Evolutionary conservation across 2,113 vertebrate genomes (phyloP).

Genomic region (Podarcis muralis): DNA sequence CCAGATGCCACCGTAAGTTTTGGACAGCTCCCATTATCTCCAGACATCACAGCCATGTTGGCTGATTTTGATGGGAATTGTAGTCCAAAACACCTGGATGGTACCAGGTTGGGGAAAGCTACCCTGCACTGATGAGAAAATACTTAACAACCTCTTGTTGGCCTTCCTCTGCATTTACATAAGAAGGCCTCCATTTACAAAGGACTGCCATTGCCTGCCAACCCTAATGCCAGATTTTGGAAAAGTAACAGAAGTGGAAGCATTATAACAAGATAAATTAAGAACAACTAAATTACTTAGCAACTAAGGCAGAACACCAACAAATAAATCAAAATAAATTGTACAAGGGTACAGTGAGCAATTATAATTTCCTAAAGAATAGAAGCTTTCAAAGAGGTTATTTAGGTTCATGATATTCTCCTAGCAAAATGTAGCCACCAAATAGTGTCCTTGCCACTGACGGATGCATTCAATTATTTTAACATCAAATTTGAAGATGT

Average conservation of each 20-base stretch:
- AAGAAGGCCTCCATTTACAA: not conserved
- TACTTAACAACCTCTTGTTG: not conserved
- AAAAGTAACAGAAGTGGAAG: not conserved
- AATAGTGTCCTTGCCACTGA: not conserved
- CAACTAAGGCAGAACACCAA: not conserved
- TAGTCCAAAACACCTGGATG: not conserved
- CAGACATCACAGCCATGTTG: no score
- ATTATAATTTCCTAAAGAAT: not conserved
- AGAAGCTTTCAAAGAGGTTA: not conserved
- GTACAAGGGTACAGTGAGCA: not conserved
- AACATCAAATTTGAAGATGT: not conserved
- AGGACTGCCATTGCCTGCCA: not conserved
- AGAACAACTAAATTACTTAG: not conserved
- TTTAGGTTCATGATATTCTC: not conserved
- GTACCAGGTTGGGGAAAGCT: no score
- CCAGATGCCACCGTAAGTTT: not conserved
- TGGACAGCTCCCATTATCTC: no score
- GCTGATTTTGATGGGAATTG: no score
- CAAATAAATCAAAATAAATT: not conserved
- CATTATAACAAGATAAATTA: not conserved
- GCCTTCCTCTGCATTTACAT: not conserved
- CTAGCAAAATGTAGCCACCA: slow-evolving; percentile 4
- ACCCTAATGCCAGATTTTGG: not conserved
- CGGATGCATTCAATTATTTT: not conserved
- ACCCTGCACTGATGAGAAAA: not conserved